A percentile compares a stretch with the other conserved stretches of the same genome.
These are phyloP conservation scores for Myocastor coypus DNA, from an alignment of 2,113 vertebrate genomes.

Conservation along the genomic window DNA sequence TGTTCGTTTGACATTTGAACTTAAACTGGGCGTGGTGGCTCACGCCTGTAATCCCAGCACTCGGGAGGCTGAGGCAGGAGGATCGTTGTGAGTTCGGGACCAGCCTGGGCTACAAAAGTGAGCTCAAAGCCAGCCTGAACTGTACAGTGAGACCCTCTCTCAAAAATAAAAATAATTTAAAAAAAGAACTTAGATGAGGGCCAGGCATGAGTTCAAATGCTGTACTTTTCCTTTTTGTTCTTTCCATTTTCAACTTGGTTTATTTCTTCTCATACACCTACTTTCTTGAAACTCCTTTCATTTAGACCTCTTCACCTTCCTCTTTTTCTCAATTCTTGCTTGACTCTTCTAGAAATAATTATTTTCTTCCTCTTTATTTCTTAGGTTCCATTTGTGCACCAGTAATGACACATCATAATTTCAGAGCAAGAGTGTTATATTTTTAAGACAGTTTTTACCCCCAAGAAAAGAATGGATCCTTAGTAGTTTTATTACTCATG, in stretches of 20 bases:
- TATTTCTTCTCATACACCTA: not conserved
- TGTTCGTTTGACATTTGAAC: not conserved
- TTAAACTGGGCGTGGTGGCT: too few species aligned
- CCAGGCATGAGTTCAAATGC: not conserved
- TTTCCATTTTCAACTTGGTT: not conserved
- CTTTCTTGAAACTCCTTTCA: not conserved
- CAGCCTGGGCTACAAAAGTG: too few species aligned
- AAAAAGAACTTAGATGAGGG: not conserved
- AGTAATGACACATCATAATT: not conserved
- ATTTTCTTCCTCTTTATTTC: not conserved
- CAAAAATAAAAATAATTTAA: too few species aligned
- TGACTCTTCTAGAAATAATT: not conserved
- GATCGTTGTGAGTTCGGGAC: too few species aligned
- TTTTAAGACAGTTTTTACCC: not conserved
- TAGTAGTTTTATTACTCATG: constrained; percentile 48
- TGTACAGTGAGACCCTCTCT: too few species aligned
- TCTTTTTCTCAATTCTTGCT: not conserved
- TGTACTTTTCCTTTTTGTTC: constrained; percentile 9
- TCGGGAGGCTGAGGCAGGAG: too few species aligned
- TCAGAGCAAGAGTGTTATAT: not conserved
- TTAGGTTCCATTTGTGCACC: not conserved
- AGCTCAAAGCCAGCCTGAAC: too few species aligned
- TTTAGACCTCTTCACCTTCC: not conserved
- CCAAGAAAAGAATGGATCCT: not conserved
- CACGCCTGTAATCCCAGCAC: too few species aligned